phyloP scores from a whole-genome alignment of 2,888 invertebrate genomes.

The Ormyrus rosae region DNA sequence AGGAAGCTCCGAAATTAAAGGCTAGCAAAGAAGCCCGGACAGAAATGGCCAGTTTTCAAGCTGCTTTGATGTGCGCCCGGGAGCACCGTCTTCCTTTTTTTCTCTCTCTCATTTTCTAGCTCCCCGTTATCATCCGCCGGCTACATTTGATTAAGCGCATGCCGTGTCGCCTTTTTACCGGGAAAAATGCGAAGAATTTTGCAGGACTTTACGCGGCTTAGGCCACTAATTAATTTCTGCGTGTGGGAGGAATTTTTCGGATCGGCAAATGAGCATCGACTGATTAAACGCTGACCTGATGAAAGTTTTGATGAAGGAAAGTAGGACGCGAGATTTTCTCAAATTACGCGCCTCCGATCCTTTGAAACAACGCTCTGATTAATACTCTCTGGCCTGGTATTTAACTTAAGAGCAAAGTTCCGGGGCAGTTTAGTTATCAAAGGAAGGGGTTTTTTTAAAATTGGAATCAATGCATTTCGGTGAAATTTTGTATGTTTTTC shows the following conservation, averaged over 20 bases:
- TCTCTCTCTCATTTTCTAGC: not conserved
- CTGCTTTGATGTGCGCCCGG: constrained; percentile 6
- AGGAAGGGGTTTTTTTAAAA: too few relatives aligned
- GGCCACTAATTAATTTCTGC: too few relatives aligned
- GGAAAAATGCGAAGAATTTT: too few relatives aligned
- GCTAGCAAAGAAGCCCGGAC: not conserved
- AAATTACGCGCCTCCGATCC: constrained; percentile 21
- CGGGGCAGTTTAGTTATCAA: too few relatives aligned
- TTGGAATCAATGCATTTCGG: too few relatives aligned
- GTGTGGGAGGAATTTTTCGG: too few relatives aligned
- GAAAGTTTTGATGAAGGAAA: constrained; percentile 37
- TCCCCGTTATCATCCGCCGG: not conserved
- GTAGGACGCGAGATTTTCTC: constrained; percentile 41
- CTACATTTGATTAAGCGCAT: constrained; percentile 19
- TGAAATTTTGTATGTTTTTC: too few relatives aligned
- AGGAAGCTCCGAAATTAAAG: constrained; percentile 27
- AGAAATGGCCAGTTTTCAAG: not conserved
- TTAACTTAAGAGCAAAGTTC: constrained; percentile 4
- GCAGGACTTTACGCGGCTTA: too few relatives aligned
- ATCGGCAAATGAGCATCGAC: constrained; percentile 19
- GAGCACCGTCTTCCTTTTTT: not conserved
- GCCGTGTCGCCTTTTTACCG: not conserved
- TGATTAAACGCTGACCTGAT: constrained; percentile 46
- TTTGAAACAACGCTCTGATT: constrained; percentile 29
- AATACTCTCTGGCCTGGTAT: constrained; percentile 14